phyloP scores from a whole-genome alignment of 2,113 vertebrate species.

The Pituophis catenifer region DNA sequence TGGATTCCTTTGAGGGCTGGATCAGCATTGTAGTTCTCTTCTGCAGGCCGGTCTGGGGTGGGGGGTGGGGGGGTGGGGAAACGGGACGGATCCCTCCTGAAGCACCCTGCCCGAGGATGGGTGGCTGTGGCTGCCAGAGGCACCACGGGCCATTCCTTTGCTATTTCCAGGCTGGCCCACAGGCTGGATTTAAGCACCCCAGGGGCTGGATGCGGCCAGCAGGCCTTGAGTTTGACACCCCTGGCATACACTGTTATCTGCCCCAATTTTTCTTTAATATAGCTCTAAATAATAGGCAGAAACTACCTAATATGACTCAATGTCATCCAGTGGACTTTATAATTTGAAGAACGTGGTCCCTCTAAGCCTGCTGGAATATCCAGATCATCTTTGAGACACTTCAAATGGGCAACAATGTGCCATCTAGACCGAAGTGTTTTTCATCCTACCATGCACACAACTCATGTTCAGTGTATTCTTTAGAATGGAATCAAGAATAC shows the following conservation, averaged over 20 bases:
- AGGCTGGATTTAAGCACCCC: too few relatives aligned
- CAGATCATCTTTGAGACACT: neutral
- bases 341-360: neutral
- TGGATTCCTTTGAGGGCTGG: too few relatives aligned
- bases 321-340: neutral
- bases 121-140: too few relatives aligned
- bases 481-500: neutral
- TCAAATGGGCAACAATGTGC: neutral
- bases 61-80: too few relatives aligned
- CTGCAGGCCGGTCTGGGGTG: too few relatives aligned
- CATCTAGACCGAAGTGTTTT: neutral
- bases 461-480: neutral
- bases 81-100: too few relatives aligned
- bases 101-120: too few relatives aligned
- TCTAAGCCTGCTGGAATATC: neutral
- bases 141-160: too few relatives aligned
- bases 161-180: too few relatives aligned
- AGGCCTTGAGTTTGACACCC: too few relatives aligned
- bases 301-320: neutral
- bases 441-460: neutral
- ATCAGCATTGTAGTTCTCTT: too few relatives aligned
- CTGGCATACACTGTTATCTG: neutral
- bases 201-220: too few relatives aligned
- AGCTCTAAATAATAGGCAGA: neutral
- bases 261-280: neutral